A percentile compares a stretch with the other conserved stretches of the same genome.
Conservation (phyloP, 64 coral and sea anemone genomes). For the Montipora capricornis region DNA sequence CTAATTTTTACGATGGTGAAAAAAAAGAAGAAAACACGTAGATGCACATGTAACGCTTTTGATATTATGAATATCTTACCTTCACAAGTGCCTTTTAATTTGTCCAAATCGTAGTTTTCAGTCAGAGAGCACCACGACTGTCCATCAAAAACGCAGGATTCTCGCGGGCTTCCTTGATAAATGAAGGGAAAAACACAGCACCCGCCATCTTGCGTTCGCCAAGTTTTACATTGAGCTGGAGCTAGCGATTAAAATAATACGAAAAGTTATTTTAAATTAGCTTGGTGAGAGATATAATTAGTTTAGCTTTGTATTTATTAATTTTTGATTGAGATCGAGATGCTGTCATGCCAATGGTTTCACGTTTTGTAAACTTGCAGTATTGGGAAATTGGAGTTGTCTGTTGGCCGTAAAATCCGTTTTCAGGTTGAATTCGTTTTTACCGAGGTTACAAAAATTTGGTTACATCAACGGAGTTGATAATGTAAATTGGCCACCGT, state of each 20-base stretch:
- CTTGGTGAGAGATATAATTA: background rate
- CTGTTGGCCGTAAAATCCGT: no score
- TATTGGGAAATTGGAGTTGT: no score
- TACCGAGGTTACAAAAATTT: no score
- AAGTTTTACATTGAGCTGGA: slow-evolving; percentile 16
- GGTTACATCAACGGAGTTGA: no score
- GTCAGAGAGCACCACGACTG: slow-evolving; percentile 27
- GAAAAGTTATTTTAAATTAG: background rate
- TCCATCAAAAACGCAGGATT: slow-evolving; percentile 4
- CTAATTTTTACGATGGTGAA: background rate
- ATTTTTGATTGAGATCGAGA: no score
- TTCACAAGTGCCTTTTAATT: background rate
- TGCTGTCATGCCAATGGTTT: no score
- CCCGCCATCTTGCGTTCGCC: slow-evolving; percentile 33
- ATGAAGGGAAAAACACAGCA: slow-evolving; percentile 37
- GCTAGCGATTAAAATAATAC: background rate
- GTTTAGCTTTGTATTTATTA: background rate
- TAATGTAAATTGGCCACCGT: no score
- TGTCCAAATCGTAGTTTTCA: slow-evolving; percentile 9
- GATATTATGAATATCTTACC: background rate
- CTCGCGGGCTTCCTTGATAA: background rate
- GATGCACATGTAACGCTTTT: background rate
- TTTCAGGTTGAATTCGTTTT: no score
- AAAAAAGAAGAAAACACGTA: background rate
- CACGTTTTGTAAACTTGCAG: no score